Evolutionary conservation across 2,113 vertebrate species (phyloP), one percentile per base, ranked within the genome.

Genomic region (Thryonomys swinderianus): DNA sequence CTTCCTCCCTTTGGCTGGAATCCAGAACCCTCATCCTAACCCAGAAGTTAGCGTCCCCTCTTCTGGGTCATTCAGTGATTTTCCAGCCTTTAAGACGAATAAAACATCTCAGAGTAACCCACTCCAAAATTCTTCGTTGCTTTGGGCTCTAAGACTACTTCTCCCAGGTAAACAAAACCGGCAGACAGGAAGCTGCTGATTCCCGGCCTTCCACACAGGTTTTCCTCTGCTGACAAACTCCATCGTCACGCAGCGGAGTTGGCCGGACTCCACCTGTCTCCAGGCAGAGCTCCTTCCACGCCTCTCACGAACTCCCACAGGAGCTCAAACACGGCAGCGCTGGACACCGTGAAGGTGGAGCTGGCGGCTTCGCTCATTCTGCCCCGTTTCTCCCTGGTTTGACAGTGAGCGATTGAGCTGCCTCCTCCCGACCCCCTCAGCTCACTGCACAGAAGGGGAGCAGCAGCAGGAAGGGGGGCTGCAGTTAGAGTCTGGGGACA

Each of bases 211-310:
- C 73, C n/a, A 17, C 25, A 66, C 37, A 51, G 6, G 16, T 30
- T 93, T 95, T 76, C 81, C 27, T 51, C 37, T 84, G 55, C 85
- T 69, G 59, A 95, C 81, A 91, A 88, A 92, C 37, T 85, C 57
- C n/a, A 64, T 14, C 40, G 93, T 61, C 21, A 62, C 79, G 55
- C 1, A 20, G 78, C 80, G 23, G 30, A 62, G 11, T 7, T 84
- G 79, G 53, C 90, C 66, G 83, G 59, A 34, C 42, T 67, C 76
- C 25, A 18, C 25, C 37, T 42, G 16, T 69, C 23, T 34, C 42
- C 3, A 0, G 6, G 34, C 6, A 81, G 40, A 57, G 0, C 0
- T 17, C 16, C 42, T 20, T 5, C 17, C 13, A 7, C 3, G 1
- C 21, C 7, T 7, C 59, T 11, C 16, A 0, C 7, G 1, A 10